Evolutionary conservation across 2,113 vertebrate species (phyloP), one percentile per base, ranked within the genome.

Genomic region (Genyomyrus donnyi): DNA sequence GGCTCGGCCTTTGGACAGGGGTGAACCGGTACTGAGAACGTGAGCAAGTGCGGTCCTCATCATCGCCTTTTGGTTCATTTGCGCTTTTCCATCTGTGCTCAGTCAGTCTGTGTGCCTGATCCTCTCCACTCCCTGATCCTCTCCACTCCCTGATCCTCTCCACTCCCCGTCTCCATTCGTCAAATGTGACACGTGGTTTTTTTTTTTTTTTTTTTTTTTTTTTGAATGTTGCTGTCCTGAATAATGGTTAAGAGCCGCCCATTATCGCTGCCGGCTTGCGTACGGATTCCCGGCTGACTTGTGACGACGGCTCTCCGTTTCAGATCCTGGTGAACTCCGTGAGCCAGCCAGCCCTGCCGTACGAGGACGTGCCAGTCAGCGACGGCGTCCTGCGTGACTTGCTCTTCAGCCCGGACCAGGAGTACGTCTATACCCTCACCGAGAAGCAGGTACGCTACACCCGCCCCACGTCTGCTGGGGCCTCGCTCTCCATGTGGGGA

Each of bases 301-400:
- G 74, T 80, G 35, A 39, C 5, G 8, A 13, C 13, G 11, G 15
- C 27, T 42, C 11, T 80, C 15, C 2, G 2, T 80, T 80, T 42
- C 94, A 99, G 98, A 97, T 99, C 90, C 93, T 99, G 62, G 97
- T 98, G 92, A 97, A 98, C 94, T 95, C 96, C 92, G 80, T 91
- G 89, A 58, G 93, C 96, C 62, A 95, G 95, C 95, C 96, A 15
- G 96, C 96, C 0, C 91, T 98, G 95, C 96, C 97, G 89, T 99
- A 99, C 0, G 98, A 99, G 92, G 97, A 97, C 0, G 97, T 99
- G 0, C 94, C 95, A 85, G 97, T 98, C 88, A 97, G 97, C 0
- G 96, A 98, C 2, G 97, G 97, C 88, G 96, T 99, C 93, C 94
- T 98, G 88, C 95, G 97, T 31, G 98, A 99, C 93, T 93, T 99